These are phyloP conservation scores for Passer montanus DNA, from an alignment of 2,113 vertebrate genomes.

Conservation along the genomic window DNA sequence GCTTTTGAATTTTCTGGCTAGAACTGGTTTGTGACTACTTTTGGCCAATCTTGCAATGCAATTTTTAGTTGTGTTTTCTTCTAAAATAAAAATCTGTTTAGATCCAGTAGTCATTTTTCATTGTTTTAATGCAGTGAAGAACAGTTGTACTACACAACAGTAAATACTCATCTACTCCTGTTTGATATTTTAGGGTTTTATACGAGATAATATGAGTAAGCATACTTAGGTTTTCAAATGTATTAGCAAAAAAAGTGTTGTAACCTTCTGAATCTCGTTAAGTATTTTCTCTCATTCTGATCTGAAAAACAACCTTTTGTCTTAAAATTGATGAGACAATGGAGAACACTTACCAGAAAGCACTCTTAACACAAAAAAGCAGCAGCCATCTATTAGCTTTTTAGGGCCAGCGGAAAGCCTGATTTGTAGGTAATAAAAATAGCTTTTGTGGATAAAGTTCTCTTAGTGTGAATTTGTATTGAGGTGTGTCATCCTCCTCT, in stretches of 20 bases:
- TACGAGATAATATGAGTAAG: not conserved
- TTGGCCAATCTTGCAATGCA: not conserved
- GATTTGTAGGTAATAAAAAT: conserved; percentile 12
- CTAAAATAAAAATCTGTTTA: not conserved
- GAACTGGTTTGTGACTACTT: not conserved
- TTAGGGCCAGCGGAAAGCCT: not conserved
- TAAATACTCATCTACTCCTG: not conserved
- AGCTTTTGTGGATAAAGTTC: not conserved
- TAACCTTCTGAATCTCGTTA: not conserved
- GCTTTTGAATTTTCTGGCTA: not conserved
- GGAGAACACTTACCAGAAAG: not conserved
- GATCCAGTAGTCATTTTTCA: not conserved
- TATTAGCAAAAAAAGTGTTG: not conserved
- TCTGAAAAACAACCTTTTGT: conserved; percentile 8
- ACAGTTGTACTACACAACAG: not conserved
- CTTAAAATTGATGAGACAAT: not conserved
- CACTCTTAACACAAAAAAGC: not conserved
- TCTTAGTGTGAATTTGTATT: not conserved
- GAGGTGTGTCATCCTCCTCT: not conserved
- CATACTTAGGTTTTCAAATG: not conserved
- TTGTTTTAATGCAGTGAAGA: not conserved
- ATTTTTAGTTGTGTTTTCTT: not conserved
- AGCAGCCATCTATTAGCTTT: not conserved
- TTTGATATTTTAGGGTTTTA: not conserved
- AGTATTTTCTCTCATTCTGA: not conserved